These are phyloP conservation scores for Columba janthina DNA, from an alignment of 2,113 vertebrate species.

Conservation along the genomic window DNA sequence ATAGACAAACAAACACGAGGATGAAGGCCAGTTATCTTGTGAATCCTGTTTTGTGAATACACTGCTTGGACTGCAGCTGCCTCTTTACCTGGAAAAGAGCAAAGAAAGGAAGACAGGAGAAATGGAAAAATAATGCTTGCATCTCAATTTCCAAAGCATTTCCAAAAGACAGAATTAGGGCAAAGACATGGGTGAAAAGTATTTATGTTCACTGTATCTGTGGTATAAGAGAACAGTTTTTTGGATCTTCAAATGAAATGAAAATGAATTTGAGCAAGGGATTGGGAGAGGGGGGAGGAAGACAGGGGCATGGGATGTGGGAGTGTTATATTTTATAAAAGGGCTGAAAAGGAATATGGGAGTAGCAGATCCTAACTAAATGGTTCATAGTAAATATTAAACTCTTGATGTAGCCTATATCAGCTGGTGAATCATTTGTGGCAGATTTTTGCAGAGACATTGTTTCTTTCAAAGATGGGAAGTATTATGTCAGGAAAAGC, in stretches of 20 bases:
- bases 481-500: background rate
- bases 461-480: background rate
- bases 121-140: background rate
- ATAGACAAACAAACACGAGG: background rate
- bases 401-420: background rate
- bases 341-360: background rate
- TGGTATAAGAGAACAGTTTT: background rate
- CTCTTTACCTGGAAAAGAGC: background rate
- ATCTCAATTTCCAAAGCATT: conserved; percentile 19
- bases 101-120: background rate
- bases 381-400: background rate
- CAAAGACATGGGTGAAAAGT: background rate
- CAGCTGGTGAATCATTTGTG: background rate
- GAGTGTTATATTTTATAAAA: background rate
- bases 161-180: conserved; percentile 21
- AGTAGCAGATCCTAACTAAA: background rate
- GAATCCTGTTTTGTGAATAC: background rate
- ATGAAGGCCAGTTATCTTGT: conserved; percentile 12
- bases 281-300: accelerated
- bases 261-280: background rate
- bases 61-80: background rate
- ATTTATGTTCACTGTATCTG: background rate
- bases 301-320: too few relatives aligned
- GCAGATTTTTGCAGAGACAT: background rate
- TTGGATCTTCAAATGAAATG: background rate